phyloP scores from a whole-genome alignment of 2,113 vertebrate genomes.

The Stomatorhinus ivindoensis region DNA sequence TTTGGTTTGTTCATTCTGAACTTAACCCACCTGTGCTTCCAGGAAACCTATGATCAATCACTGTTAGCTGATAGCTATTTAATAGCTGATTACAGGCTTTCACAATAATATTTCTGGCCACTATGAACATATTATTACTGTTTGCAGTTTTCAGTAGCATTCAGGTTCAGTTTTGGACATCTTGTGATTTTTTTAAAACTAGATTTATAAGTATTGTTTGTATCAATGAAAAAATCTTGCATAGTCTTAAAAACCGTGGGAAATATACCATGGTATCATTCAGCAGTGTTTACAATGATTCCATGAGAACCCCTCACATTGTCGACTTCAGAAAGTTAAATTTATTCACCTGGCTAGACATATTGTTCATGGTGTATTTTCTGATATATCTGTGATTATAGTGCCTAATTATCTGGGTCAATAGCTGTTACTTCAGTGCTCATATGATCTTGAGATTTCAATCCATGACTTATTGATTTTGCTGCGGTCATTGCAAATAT shows the following conservation, averaged over 20 bases:
- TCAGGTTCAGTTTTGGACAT: neutral
- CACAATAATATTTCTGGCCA: neutral
- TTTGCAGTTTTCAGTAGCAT: neutral
- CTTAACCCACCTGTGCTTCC: neutral
- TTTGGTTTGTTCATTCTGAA: neutral
- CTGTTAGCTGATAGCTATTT: neutral
- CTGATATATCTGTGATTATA: slow-evolving; percentile 37
- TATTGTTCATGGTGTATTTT: neutral
- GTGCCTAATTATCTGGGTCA: slow-evolving; percentile 27
- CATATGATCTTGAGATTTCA: slow-evolving; percentile 41
- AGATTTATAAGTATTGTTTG: neutral
- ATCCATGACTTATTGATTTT: slow-evolving; percentile 35
- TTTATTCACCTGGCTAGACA: neutral
- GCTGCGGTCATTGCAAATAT: slow-evolving; percentile 25
- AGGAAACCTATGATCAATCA: neutral
- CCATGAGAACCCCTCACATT: neutral
- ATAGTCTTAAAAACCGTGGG: neutral
- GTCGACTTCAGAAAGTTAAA: neutral
- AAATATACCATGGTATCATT: neutral
- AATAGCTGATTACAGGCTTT: neutral
- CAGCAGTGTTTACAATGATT: neutral
- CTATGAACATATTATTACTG: neutral
- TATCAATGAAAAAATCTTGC: neutral
- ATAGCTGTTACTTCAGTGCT: slow-evolving; percentile 30
- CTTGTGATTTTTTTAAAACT: neutral